phyloP scores from a whole-genome alignment of 2,888 invertebrate genomes.

The Deilephila porcellus region DNA sequence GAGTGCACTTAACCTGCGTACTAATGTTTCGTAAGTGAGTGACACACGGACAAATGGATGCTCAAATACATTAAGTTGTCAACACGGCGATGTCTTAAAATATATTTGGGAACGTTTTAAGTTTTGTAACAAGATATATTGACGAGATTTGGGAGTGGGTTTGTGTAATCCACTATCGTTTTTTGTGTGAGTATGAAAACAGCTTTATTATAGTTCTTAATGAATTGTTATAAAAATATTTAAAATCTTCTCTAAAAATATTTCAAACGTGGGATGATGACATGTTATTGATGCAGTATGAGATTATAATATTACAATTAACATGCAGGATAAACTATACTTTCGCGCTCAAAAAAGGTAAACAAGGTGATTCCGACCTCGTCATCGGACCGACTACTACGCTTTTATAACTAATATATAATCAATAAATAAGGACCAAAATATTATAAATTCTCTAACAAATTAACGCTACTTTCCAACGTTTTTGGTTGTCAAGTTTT shows the following conservation, averaged over 20 bases:
- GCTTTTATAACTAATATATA: too few species aligned
- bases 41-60: slow-evolving; percentile 27
- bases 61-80: slow-evolving; percentile 4
- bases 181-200: background rate
- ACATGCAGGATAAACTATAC: too few species aligned
- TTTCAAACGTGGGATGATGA: too few species aligned
- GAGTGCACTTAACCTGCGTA: slow-evolving; percentile 14
- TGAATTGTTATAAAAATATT: too few species aligned
- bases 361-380: too few species aligned
- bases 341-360: too few species aligned
- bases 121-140: slow-evolving; percentile 15
- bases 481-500: background rate
- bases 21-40: slow-evolving; percentile 16
- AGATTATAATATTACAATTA: too few species aligned
- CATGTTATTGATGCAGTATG: too few species aligned
- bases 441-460: background rate
- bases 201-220: too few species aligned
- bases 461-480: background rate
- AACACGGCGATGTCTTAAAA: slow-evolving; percentile 15
- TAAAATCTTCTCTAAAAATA: too few species aligned
- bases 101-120: slow-evolving; percentile 14
- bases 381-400: too few species aligned
- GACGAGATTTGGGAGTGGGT: slow-evolving; percentile 31
- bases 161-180: background rate
- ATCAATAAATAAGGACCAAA: too few species aligned